Evolutionary conservation across 23 tunicate species (phyloP).

Genomic region (Trididemnum clinides): DNA sequence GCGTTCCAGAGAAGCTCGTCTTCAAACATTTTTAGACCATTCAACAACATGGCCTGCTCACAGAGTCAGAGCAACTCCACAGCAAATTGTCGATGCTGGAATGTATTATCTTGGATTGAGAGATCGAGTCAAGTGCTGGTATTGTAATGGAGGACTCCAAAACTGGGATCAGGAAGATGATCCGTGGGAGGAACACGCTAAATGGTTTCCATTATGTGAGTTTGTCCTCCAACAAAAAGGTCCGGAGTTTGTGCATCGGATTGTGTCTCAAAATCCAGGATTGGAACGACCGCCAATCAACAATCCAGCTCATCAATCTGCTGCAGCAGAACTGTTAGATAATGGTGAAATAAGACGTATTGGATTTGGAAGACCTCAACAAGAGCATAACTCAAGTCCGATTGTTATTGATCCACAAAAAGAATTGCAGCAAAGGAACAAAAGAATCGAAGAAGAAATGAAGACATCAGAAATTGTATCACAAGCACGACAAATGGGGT

Average conservation of each 20-base stretch:
- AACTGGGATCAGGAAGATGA: conserved; percentile 47
- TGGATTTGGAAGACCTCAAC: too few species aligned
- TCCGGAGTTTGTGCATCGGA: not conserved
- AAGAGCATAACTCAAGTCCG: too few species aligned
- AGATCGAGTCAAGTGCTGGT: conserved; percentile 57
- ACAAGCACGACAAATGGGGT: too few species aligned
- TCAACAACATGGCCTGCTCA: not conserved
- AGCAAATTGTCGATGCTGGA: too few species aligned
- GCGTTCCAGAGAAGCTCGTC: not conserved
- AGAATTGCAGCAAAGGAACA: not conserved
- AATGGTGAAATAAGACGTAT: too few species aligned
- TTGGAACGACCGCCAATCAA: too few species aligned
- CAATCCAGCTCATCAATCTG: too few species aligned
- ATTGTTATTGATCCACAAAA: not conserved
- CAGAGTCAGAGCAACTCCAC: not conserved
- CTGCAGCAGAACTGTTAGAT: too few species aligned
- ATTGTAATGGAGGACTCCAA: conserved; percentile 57
- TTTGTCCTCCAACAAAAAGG: not conserved
- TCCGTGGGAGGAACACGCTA: conserved; percentile 51
- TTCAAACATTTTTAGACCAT: not conserved
- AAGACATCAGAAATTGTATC: not conserved
- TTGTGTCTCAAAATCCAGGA: too few species aligned
- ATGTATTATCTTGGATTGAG: conserved; percentile 34
- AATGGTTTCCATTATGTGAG: conserved; percentile 48
- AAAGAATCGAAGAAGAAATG: not conserved